Conservation (phyloP, 2,113 vertebrate genomes). For the Etia nguti region DNA sequence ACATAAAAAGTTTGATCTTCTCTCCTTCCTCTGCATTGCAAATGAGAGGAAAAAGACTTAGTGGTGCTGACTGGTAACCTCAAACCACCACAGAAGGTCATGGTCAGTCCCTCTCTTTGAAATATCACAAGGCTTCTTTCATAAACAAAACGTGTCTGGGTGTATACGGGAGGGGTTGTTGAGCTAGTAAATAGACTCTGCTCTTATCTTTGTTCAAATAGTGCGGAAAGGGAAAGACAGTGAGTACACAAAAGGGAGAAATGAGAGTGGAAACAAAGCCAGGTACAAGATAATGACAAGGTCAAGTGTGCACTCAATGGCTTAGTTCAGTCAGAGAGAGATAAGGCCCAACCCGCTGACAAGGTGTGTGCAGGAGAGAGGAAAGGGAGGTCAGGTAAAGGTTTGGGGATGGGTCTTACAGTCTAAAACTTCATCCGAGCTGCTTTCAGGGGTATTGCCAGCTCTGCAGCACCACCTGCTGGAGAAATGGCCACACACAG, state of each 20-base stretch:
- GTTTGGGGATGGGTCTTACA: slow-evolving; percentile 3
- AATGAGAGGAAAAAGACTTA: slow-evolving; percentile 7
- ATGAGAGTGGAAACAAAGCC: slow-evolving; percentile 63
- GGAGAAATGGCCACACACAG: background rate
- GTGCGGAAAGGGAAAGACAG: slow-evolving; percentile 58
- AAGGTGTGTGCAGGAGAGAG: slow-evolving; percentile 53
- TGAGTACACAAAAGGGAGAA: slow-evolving; percentile 49
- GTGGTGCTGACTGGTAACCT: slow-evolving; percentile 11
- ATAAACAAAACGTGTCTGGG: slow-evolving; percentile 27
- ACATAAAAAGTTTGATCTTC: slow-evolving; percentile 7
- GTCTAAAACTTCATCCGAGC: background rate
- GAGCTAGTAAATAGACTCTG: slow-evolving; percentile 30
- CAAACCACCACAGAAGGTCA: slow-evolving; percentile 44
- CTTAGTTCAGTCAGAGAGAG: slow-evolving; percentile 55
- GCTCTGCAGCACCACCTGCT: slow-evolving; percentile 43
- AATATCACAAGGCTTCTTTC: slow-evolving; percentile 40
- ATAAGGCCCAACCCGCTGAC: slow-evolving; percentile 62
- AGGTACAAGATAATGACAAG: slow-evolving; percentile 68
- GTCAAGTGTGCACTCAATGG: slow-evolving; percentile 67
- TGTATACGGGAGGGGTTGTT: background rate
- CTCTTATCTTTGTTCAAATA: slow-evolving; percentile 69
- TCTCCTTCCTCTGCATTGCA: slow-evolving; percentile 14
- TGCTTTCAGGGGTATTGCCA: background rate
- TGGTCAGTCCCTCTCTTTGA: slow-evolving; percentile 21
- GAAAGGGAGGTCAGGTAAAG: slow-evolving; percentile 43